A percentile compares a stretch with the other conserved stretches of the same genome.
phyloP scores from a whole-genome alignment of 2,888 invertebrate genomes.

The Muschampia plurimacula region DNA sequence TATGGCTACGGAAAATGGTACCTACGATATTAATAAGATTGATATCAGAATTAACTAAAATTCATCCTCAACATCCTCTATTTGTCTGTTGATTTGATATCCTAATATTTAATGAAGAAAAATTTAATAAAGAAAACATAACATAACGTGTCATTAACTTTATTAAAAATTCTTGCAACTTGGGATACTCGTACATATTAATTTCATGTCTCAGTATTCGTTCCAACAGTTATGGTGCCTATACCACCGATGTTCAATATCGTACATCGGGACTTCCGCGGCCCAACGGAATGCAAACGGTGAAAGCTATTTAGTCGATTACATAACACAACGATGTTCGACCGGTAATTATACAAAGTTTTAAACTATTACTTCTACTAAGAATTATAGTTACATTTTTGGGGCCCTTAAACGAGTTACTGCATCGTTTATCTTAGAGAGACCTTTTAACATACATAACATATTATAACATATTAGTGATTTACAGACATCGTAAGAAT shows the following conservation, averaged over 20 bases:
- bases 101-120: too few relatives aligned
- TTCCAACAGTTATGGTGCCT: not conserved
- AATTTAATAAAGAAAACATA: too few relatives aligned
- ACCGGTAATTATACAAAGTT: slow-evolving; percentile 42
- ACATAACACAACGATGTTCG: slow-evolving; percentile 29
- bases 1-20: too few relatives aligned
- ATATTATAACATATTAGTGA: too few relatives aligned
- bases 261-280: slow-evolving; percentile 39
- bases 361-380: slow-evolving; percentile 19
- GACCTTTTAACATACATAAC: too few relatives aligned
- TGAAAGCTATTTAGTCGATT: slow-evolving; percentile 40
- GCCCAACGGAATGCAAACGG: slow-evolving; percentile 41
- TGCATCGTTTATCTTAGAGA: not conserved
- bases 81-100: too few relatives aligned
- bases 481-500: too few relatives aligned
- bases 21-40: too few relatives aligned
- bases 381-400: not conserved
- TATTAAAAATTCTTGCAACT: not conserved
- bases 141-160: too few relatives aligned
- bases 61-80: too few relatives aligned
- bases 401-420: not conserved
- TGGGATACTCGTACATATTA: not conserved
- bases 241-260: slow-evolving; percentile 28
- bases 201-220: not conserved
- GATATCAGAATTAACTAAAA: too few relatives aligned